Evolutionary conservation across 30 jellyfish, hydroid and myxozoan genomes (phyloP).

Genomic region (Turritopsis rubra): DNA sequence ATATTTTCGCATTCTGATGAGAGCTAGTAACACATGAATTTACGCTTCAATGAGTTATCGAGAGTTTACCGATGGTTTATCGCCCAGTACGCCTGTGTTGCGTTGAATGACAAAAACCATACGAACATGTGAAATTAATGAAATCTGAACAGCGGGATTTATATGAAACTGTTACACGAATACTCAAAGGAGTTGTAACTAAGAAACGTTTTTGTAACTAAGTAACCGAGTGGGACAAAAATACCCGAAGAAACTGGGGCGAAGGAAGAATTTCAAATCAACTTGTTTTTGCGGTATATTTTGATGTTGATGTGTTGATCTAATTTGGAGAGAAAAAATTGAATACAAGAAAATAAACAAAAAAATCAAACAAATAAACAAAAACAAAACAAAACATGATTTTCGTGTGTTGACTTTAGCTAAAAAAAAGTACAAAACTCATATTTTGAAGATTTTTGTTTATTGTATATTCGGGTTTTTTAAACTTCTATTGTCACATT

Average conservation of each 20-base stretch:
- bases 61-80: background rate
- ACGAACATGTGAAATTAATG: background rate
- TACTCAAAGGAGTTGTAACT: background rate
- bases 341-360: background rate
- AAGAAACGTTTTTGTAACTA: background rate
- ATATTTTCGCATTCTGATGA: background rate
- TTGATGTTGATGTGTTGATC: too few relatives aligned
- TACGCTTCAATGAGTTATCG: background rate
- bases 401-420: too few relatives aligned
- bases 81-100: background rate
- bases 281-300: too few relatives aligned
- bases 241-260: background rate
- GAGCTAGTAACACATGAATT: background rate
- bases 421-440: too few relatives aligned
- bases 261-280: background rate
- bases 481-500: too few relatives aligned
- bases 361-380: too few relatives aligned
- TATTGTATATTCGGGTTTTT: too few relatives aligned
- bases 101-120: background rate
- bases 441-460: too few relatives aligned
- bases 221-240: background rate
- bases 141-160: background rate
- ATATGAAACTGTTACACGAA: background rate
- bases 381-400: too few relatives aligned
- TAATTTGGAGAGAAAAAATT: background rate